These are phyloP conservation scores for Coreius guichenoti DNA, from an alignment of 2,797 vertebrate species.

Conservation along the genomic window DNA sequence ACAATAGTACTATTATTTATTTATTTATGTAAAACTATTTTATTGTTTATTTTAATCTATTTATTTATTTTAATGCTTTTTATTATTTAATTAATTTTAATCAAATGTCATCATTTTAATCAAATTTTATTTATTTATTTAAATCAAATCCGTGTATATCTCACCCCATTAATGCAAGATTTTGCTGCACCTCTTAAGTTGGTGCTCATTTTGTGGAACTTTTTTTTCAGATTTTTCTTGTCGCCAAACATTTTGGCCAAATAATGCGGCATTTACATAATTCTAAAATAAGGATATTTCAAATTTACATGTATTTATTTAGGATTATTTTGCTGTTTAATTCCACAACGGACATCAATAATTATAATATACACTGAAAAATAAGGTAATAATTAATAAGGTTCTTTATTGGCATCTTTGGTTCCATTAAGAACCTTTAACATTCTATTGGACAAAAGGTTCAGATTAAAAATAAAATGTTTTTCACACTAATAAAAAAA, in stretches of 20 bases:
- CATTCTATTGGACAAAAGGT: not conserved
- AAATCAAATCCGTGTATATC: too few species aligned
- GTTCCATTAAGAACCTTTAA: not conserved
- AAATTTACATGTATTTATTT: not conserved
- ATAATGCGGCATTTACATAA: not conserved
- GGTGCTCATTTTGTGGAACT: not conserved
- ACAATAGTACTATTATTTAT: too few species aligned
- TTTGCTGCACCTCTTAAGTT: not conserved
- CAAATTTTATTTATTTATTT: not conserved
- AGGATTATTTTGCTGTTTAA: too few species aligned
- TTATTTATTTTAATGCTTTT: not conserved
- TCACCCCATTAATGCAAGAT: too few species aligned
- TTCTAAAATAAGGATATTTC: not conserved
- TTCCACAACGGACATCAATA: not conserved
- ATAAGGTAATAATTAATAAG: not conserved
- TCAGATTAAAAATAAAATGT: not conserved
- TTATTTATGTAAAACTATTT: not conserved
- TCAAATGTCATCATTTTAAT: not conserved
- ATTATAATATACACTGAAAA: not conserved
- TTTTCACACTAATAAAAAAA: not conserved
- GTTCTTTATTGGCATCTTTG: not conserved
- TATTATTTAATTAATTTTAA: not conserved
- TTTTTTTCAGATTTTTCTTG: not conserved
- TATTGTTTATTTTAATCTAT: not conserved
- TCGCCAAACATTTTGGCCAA: not conserved